Conservation (phyloP, 2,797 vertebrate genomes). For the Dallia pectoralis region DNA sequence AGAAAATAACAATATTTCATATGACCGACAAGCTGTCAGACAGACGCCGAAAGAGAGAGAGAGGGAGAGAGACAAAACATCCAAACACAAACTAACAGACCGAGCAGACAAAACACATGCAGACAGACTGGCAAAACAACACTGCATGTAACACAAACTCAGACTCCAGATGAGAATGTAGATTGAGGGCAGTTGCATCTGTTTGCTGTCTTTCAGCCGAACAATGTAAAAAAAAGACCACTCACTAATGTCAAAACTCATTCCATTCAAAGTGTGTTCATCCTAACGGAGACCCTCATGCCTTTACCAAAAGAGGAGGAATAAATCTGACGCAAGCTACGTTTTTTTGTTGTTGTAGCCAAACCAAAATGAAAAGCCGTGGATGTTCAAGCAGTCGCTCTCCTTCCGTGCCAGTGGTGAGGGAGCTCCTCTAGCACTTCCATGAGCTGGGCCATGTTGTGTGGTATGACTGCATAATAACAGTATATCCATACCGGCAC, state of each 20-base stretch:
- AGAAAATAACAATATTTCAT: neutral
- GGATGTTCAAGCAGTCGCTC: neutral
- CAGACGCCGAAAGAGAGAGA: neutral
- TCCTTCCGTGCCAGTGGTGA: neutral
- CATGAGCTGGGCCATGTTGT: neutral
- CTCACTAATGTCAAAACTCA: neutral
- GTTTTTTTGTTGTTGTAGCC: neutral
- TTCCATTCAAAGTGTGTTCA: neutral
- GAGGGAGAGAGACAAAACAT: neutral
- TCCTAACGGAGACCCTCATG: neutral
- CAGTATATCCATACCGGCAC: neutral
- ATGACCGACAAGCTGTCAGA: neutral
- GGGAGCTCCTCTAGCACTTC: neutral
- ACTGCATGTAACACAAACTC: neutral
- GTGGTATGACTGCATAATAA: neutral
- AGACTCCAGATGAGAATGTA: neutral
- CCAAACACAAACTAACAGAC: neutral
- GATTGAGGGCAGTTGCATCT: neutral
- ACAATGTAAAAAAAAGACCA: neutral
- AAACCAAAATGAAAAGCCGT: neutral
- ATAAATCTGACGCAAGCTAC: constrained; percentile 7
- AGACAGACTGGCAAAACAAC: neutral
- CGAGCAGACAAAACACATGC: neutral
- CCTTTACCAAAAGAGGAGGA: neutral
- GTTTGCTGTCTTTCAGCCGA: neutral